Evolutionary conservation across 2,797 vertebrate species (phyloP), one percentile per base, ranked within the genome.

Genomic region (Merluccius polli): DNA sequence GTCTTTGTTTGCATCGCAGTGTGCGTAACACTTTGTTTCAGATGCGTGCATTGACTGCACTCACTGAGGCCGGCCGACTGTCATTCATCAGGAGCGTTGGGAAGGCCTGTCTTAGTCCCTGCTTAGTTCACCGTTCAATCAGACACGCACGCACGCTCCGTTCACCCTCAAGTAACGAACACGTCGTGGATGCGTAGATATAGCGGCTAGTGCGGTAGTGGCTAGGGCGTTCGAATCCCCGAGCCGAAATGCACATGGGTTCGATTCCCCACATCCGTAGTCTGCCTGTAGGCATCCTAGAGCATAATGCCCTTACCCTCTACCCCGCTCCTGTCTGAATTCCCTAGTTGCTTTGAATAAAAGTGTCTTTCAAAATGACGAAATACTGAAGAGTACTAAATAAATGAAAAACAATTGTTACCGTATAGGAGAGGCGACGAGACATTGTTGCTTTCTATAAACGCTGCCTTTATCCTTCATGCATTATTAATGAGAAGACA

Each of bases 401-500:
- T 27, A 13, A 24, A 65, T 65, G 59, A 27, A 65, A 65, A 65
- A 65, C n/a, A 65, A 65, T 32, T 32, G 27, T 32, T 69, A 6
- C 16, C 6, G 12, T 32, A 21, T 30, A 32, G 67, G 67, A 7
- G 29, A 32, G 41, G 31, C 27, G 30, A 7, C 7, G 29, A 71
- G 44, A 24, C 75, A 44, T 21, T 31, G 18, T 68, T 30, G 30
- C 24, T 27, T 18, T 5, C 72, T 21, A 6, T 72, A 73, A 71
- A 77, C 65, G 52, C 72, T 30, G 69, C 70, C 8, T 69, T 77
- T 38, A 73, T 73, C 30, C 41, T 3, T 30, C n/a, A 24, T 74
- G 36, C 38, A 77, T 71, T 77, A 81, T 81, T 75, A 24, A 77
- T 75, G 73, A 81, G 35, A 18, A 48, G 33, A 75, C 38, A 32